A percentile compares a stretch with the other conserved stretches of the same genome.
Conservation (phyloP, 2,113 vertebrate genomes). For the Antigone vipio region DNA sequence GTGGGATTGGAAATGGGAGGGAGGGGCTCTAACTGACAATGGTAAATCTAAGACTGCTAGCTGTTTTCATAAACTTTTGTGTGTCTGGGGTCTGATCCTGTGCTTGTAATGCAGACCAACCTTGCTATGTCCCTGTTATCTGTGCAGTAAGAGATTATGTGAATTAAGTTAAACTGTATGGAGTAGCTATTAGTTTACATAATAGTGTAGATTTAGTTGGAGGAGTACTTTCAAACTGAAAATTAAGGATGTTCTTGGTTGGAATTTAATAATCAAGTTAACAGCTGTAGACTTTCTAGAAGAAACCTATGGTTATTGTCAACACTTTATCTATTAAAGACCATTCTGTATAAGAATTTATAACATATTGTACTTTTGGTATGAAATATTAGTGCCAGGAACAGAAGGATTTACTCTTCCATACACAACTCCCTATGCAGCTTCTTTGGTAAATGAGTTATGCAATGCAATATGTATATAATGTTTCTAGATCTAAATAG, state of each 20-base stretch:
- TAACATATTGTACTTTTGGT: background rate
- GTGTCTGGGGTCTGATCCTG: background rate
- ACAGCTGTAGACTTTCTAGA: background rate
- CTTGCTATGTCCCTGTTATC: background rate
- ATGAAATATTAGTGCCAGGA: background rate
- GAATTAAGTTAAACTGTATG: constrained; percentile 6
- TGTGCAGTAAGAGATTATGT: background rate
- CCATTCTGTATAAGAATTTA: background rate
- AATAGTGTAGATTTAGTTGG: background rate
- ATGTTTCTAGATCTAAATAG: background rate
- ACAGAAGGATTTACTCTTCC: background rate
- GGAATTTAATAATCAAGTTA: constrained; percentile 2
- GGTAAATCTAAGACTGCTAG: background rate
- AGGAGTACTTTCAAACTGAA: background rate
- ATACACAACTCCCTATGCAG: background rate
- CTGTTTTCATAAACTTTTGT: background rate
- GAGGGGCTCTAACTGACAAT: background rate
- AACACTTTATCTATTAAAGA: background rate
- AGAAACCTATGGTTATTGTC: background rate
- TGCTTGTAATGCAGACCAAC: background rate
- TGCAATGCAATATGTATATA: background rate
- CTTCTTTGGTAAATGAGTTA: background rate
- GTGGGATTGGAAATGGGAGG: background rate
- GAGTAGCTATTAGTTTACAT: background rate
- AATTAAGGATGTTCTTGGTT: constrained; percentile 1